phyloP scores from a whole-genome alignment of 2,113 vertebrate genomes.

The rabbit (Oryctolagus cuniculus) region mOryCun1.1 NC_091449.1:17782501-17783000 shows the following conservation, averaged over 20 bases:
- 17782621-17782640: neutral
- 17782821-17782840: neutral
- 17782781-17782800: neutral
- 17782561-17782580: neutral
- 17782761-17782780: neutral
- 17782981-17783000: conserved; percentile 37
- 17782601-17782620: neutral
- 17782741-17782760: neutral
- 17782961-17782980: neutral
- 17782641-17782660: neutral
- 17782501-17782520: neutral
- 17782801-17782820: conserved; percentile 20
- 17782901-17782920: neutral
- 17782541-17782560: conserved; percentile 17
- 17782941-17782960: too few relatives aligned
- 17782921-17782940: neutral
- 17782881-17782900: neutral
- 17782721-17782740: neutral
- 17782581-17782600: neutral
- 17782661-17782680: neutral
- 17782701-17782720: neutral
- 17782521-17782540: too few relatives aligned
- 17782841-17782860: conserved; percentile 9
- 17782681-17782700: neutral
- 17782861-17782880: conserved; percentile 10